Conservation (phyloP, 2,113 vertebrate genomes). For the Deroptyus accipitrinus region DNA sequence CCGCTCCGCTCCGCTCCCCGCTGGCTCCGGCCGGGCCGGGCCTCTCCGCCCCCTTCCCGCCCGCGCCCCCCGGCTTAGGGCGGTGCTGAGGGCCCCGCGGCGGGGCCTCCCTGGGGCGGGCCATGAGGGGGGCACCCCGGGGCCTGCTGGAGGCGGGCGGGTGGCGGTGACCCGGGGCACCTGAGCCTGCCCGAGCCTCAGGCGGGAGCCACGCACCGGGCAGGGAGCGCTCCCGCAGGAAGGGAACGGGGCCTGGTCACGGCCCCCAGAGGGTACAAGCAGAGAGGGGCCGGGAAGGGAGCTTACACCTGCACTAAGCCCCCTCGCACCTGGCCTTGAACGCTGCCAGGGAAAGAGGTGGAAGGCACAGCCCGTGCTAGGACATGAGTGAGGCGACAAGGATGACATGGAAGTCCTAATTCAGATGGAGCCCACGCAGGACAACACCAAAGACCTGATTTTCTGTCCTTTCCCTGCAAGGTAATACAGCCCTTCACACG, state of each 20-base stretch:
- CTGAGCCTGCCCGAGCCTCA: background rate
- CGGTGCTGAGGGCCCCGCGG: fast-evolving
- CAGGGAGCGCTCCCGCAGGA: fast-evolving
- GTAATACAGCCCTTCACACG: fast-evolving
- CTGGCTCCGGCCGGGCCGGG: too few relatives aligned
- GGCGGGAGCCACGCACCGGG: fast-evolving
- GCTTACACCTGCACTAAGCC: background rate
- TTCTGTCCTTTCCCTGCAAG: background rate
- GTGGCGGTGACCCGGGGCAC: too few relatives aligned
- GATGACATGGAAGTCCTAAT: fast-evolving
- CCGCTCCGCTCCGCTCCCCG: too few relatives aligned
- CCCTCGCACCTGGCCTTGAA: too few relatives aligned
- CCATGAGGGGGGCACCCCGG: background rate
- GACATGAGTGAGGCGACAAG: fast-evolving
- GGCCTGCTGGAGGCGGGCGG: background rate
- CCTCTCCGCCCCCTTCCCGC: background rate
- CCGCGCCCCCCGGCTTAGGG: too few relatives aligned
- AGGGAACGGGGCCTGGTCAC: too few relatives aligned
- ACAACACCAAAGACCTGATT: fast-evolving
- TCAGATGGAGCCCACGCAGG: too few relatives aligned
- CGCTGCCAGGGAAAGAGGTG: background rate
- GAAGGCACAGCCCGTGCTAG: background rate
- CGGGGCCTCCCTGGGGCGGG: background rate
- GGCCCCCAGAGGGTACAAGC: too few relatives aligned
- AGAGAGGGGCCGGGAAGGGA: background rate